phyloP scores from a whole-genome alignment of 2,888 invertebrate genomes.

The Pecten maximus region DNA sequence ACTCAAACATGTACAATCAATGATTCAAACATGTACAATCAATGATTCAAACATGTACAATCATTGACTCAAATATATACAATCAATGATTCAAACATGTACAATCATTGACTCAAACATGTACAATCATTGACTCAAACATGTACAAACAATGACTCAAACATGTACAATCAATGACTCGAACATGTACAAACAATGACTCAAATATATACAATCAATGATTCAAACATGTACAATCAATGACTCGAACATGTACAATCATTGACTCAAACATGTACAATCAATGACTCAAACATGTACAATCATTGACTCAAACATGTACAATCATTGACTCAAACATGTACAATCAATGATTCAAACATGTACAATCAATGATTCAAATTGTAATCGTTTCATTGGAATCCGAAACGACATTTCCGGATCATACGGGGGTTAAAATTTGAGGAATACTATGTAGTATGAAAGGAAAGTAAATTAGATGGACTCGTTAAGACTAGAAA shows the following conservation, averaged over 20 bases:
- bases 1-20: background rate
- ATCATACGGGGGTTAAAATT: background rate
- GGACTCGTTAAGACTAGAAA: background rate
- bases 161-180: background rate
- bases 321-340: background rate
- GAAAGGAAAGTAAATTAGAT: background rate
- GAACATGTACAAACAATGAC: background rate
- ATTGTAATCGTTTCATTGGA: background rate
- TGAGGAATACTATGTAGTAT: background rate
- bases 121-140: background rate
- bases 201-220: background rate
- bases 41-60: background rate
- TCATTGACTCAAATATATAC: background rate
- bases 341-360: background rate
- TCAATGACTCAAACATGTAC: background rate
- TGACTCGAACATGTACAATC: background rate
- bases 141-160: background rate
- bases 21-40: background rate
- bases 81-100: background rate
- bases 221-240: background rate
- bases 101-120: background rate
- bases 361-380: background rate
- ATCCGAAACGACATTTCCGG: background rate
- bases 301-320: background rate
- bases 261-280: background rate